Conservation (phyloP, 2,888 invertebrate genomes). For the Prenolepis imparis region DNA sequence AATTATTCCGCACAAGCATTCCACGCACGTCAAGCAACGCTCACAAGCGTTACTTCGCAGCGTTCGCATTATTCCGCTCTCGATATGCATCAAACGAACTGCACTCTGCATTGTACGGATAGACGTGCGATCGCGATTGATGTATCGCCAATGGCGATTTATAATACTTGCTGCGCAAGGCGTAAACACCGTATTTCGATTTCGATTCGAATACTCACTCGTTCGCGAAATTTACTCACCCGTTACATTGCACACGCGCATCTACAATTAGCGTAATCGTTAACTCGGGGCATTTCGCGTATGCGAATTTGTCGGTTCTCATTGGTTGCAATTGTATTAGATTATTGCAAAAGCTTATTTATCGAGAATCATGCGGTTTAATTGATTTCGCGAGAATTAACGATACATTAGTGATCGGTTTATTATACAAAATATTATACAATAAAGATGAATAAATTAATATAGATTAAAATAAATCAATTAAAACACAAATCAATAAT, state of each 20-base stretch:
- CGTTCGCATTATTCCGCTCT: not conserved
- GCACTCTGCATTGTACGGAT: not conserved
- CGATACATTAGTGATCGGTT: not conserved
- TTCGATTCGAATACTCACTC: not conserved
- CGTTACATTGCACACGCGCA: not conserved
- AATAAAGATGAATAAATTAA: too few relatives aligned
- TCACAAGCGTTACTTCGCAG: not conserved
- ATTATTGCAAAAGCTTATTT: constrained; percentile 15
- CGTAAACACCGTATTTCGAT: constrained; percentile 15
- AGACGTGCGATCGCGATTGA: constrained; percentile 26
- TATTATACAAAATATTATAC: too few relatives aligned
- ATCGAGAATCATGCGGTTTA: constrained; percentile 7
- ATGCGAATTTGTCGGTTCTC: constrained; percentile 7
- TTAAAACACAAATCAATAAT: not conserved
- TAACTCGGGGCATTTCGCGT: constrained; percentile 44
- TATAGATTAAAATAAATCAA: not conserved
- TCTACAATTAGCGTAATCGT: constrained; percentile 39
- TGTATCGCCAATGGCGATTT: constrained; percentile 9
- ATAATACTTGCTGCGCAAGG: not conserved
- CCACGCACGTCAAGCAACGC: constrained; percentile 26
- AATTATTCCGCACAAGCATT: constrained; percentile 28
- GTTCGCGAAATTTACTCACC: not conserved
- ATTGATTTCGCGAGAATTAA: constrained; percentile 32
- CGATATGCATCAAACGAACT: constrained; percentile 26
- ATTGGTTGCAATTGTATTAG: constrained; percentile 34